A percentile compares a stretch with the other conserved stretches of the same genome.
Conservation (phyloP, 2,113 vertebrate genomes). For the Peromyscus leucopus region DNA sequence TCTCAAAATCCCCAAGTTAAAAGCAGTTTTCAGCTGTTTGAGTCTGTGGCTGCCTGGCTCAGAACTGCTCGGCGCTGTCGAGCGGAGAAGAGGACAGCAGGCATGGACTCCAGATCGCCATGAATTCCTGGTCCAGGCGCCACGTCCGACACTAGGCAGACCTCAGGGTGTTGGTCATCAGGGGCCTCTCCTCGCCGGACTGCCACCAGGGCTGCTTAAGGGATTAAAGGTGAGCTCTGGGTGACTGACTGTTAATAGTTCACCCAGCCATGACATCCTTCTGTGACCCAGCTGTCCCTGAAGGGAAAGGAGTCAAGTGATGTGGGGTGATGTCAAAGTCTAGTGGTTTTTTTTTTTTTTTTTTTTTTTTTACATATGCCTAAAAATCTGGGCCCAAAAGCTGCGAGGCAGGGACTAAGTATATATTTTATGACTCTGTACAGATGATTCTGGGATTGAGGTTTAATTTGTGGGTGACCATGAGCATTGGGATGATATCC, state of each 20-base stretch:
- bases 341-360: background rate
- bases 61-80: background rate
- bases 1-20: background rate
- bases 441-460: background rate
- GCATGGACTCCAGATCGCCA: no score
- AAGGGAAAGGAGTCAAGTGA: background rate
- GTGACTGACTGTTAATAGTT: conserved; percentile 38
- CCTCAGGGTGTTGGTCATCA: background rate
- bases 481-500: background rate
- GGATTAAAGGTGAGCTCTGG: background rate
- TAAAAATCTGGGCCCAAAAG: background rate
- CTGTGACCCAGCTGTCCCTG: background rate
- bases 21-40: background rate
- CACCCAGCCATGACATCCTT: conserved; percentile 29
- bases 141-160: background rate
- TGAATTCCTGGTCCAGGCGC: accelerated
- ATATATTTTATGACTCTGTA: background rate
- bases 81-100: background rate
- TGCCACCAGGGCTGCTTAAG: background rate
- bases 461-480: background rate
- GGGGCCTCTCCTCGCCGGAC: background rate
- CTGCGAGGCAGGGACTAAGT: background rate
- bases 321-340: background rate
- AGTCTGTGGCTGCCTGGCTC: background rate
- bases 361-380: background rate